Evolutionary conservation across 2,113 vertebrate genomes (phyloP).

Genomic region (Corythaeola cristata): DNA sequence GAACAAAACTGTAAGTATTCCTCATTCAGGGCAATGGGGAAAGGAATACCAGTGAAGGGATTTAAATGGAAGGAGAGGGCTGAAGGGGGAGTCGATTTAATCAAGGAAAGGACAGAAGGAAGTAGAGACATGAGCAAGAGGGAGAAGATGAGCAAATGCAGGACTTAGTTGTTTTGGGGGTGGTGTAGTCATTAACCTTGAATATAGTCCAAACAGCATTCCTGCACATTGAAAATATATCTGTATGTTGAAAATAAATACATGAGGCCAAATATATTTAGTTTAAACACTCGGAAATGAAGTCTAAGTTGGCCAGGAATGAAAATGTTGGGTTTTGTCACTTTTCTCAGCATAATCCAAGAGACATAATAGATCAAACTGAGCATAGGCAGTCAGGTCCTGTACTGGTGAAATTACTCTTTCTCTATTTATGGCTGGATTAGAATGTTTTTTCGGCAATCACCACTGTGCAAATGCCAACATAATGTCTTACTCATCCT

Average conservation of each 20-base stretch:
- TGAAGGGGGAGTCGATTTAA: not conserved
- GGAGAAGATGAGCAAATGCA: not conserved
- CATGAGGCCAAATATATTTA: not conserved
- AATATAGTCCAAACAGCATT: not conserved
- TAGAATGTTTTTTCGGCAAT: not conserved
- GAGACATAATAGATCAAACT: not conserved
- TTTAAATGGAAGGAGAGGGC: not conserved
- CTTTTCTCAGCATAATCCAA: not conserved
- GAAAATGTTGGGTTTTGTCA: not conserved
- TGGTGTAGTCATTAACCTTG: not conserved
- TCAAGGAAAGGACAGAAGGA: not conserved
- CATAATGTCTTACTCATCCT: not conserved
- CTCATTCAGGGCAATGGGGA: not conserved
- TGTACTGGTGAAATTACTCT: not conserved
- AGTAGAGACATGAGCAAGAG: not conserved
- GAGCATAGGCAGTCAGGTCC: not conserved
- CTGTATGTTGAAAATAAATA: not conserved
- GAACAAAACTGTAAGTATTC: not conserved
- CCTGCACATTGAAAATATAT: not conserved
- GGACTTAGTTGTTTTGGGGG: not conserved
- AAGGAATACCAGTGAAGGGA: not conserved
- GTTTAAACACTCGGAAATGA: not conserved
- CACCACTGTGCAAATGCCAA: not conserved
- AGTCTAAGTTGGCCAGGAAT: not conserved
- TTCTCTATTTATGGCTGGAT: not conserved